These are phyloP conservation scores for Urocyon cinereoargenteus DNA, from an alignment of 2,797 vertebrate genomes.

Conservation along the genomic window DNA sequence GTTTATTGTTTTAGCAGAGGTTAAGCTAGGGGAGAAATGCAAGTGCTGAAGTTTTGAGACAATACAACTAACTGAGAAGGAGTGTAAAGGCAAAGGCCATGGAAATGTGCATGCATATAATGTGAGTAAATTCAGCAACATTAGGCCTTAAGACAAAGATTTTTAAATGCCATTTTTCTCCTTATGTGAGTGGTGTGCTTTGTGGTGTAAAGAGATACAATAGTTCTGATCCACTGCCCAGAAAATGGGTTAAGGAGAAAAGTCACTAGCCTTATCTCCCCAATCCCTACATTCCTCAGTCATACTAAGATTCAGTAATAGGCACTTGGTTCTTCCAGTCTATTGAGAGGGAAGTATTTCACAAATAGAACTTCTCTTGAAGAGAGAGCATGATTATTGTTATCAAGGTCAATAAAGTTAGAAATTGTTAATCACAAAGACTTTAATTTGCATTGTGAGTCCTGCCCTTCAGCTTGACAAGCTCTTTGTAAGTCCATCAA, in stretches of 20 bases:
- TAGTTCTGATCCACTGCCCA: neutral
- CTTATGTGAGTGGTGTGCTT: neutral
- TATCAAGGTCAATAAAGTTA: constrained; percentile 60
- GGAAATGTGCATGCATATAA: neutral
- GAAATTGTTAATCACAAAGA: constrained; percentile 56
- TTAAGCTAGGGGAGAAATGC: neutral
- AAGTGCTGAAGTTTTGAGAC: constrained; percentile 4
- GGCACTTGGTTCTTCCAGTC: neutral
- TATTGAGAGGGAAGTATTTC: neutral
- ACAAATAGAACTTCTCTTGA: neutral
- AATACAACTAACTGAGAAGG: neutral
- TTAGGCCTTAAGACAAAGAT: neutral
- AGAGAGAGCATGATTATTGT: constrained; percentile 46
- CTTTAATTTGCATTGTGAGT: constrained; percentile 6
- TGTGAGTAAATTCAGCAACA: neutral
- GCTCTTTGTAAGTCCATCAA: constrained; percentile 15
- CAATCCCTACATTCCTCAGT: neutral
- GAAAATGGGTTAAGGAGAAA: constrained; percentile 1
- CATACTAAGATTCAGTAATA: neutral
- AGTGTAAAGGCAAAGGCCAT: neutral
- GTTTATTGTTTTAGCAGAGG: constrained; percentile 62
- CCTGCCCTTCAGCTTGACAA: constrained; percentile 33
- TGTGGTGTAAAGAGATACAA: neutral
- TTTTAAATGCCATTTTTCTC: neutral
- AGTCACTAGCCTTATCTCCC: neutral